Evolutionary conservation across 2,888 invertebrate genomes (phyloP).

Genomic region (Leuctra nigra): DNA sequence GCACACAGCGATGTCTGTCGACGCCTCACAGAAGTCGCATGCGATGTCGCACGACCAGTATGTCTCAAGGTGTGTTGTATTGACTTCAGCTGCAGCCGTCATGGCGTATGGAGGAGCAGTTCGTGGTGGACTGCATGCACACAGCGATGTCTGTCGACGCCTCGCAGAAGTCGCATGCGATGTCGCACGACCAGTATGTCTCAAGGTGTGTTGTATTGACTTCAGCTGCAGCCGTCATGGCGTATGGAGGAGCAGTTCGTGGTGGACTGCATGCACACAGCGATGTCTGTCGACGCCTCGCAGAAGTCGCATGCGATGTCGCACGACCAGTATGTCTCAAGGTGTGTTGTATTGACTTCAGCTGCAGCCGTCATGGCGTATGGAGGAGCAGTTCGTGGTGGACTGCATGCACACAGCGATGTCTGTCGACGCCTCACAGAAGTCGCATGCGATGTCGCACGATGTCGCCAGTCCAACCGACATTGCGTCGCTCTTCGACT

Average conservation of each 20-base stretch:
- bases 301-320: conserved; percentile 52
- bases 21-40: conserved; percentile 41
- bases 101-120: conserved; percentile 53
- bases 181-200: conserved; percentile 49
- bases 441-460: conserved; percentile 53
- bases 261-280: conserved; percentile 34
- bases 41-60: conserved; percentile 51
- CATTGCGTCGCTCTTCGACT: conserved; percentile 56
- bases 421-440: conserved; percentile 32
- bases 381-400: conserved; percentile 51
- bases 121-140: conserved; percentile 39
- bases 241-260: conserved; percentile 50
- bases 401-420: conserved; percentile 30
- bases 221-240: conserved; percentile 45
- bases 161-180: conserved; percentile 46
- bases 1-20: conserved; percentile 24
- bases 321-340: conserved; percentile 37
- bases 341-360: conserved; percentile 32
- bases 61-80: not conserved
- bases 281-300: conserved; percentile 25
- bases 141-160: conserved; percentile 26
- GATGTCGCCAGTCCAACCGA: conserved; percentile 50
- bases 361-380: conserved; percentile 48
- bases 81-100: conserved; percentile 41
- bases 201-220: not conserved